Percentiles rank a stretch among this genome's conserved stretches.
phyloP scores from a whole-genome alignment of 2,113 vertebrate genomes.

The Pogona vitticeps region DNA sequence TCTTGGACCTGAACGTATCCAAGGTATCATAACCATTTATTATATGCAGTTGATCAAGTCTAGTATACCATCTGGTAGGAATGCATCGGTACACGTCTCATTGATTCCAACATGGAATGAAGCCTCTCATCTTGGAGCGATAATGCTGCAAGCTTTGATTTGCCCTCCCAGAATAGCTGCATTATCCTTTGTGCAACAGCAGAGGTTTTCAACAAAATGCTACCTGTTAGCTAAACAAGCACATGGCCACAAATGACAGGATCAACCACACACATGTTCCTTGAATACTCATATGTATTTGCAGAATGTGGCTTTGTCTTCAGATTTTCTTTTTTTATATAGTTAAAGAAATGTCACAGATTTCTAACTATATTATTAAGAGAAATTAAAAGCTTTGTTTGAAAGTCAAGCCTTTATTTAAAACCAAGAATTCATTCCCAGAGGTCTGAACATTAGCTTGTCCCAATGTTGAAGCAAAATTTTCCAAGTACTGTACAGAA shows the following conservation, averaged over 20 bases:
- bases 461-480: slow-evolving; percentile 17
- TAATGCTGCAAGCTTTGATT: not conserved
- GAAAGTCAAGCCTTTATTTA: not conserved
- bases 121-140: not conserved
- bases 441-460: slow-evolving; percentile 44
- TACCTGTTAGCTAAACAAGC: not conserved
- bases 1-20: not conserved
- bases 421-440: slow-evolving; percentile 3
- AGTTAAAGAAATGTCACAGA: slow-evolving; percentile 2
- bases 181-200: not conserved
- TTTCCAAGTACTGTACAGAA: slow-evolving; percentile 26
- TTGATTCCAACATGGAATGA: slow-evolving; percentile 33
- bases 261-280: not conserved
- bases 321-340: rapidly evolving
- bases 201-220: not conserved
- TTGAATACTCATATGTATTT: not conserved
- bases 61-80: slow-evolving; percentile 23
- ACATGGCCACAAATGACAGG: not conserved
- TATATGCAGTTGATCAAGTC: slow-evolving; percentile 15
- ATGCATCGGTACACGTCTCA: slow-evolving; percentile 16
- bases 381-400: slow-evolving; percentile 20
- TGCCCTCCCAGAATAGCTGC: not conserved
- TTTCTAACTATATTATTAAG: not conserved
- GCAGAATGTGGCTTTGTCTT: not conserved
- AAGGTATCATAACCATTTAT: slow-evolving; percentile 16